These are phyloP conservation scores for Meloidogyne floridensis DNA, from an alignment of 1,140 invertebrate species.

Conservation along the genomic window DNA sequence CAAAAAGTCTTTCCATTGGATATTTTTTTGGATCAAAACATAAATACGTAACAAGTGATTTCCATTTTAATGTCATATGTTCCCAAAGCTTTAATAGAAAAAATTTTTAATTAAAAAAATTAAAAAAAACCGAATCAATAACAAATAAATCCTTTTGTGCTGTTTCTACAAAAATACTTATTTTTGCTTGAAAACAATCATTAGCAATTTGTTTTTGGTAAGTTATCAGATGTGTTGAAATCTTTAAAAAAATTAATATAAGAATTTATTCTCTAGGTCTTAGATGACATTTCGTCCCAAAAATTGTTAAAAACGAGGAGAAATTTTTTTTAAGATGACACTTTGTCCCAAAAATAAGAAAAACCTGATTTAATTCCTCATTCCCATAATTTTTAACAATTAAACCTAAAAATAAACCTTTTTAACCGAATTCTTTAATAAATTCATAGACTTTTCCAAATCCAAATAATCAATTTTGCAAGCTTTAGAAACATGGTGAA, in stretches of 20 bases:
- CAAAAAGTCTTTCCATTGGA: conserved; percentile 46
- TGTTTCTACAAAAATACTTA: conserved; percentile 36
- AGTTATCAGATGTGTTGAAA: conserved; percentile 34
- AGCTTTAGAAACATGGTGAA: conserved; percentile 45
- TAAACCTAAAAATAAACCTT: conserved; percentile 19
- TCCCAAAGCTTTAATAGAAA: conserved; percentile 34
- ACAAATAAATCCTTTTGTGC: conserved; percentile 40
- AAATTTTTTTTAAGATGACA: neutral
- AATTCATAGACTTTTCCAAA: conserved; percentile 27
- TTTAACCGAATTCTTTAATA: conserved; percentile 35
- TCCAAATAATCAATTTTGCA: conserved; percentile 33
- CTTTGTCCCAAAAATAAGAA: neutral
- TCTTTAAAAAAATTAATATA: conserved; percentile 19
- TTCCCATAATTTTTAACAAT: neutral
- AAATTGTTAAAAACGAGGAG: neutral
- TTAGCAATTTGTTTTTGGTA: conserved; percentile 43
- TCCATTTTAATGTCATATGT: conserved; percentile 47
- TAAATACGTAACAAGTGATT: conserved; percentile 36
- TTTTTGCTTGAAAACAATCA: conserved; percentile 45
- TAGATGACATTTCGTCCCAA: too few relatives aligned
- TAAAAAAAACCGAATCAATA: conserved; percentile 35
- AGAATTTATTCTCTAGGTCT: neutral
- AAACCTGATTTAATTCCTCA: conserved; percentile 7
- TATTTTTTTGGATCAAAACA: conserved; percentile 52
- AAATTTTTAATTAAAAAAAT: neutral